Conservation (phyloP, 23 tunicate genomes). For the Trididemnum miniatum region DNA sequence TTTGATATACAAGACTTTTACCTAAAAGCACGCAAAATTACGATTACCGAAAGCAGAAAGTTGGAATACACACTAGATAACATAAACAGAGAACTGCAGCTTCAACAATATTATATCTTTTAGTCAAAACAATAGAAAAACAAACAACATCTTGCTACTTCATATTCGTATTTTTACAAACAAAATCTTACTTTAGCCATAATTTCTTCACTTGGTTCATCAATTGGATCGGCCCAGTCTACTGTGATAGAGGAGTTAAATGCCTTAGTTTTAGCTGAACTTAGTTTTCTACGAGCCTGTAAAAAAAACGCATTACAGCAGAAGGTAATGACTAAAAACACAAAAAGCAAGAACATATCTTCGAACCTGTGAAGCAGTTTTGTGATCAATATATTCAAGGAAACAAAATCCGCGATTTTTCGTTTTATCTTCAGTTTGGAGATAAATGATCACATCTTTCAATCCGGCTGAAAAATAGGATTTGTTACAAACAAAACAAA, state of each 20-base stretch:
- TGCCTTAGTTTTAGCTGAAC: slow-evolving; percentile 69
- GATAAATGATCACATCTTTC: slow-evolving; percentile 92
- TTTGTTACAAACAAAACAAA: no score
- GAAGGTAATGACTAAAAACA: not conserved
- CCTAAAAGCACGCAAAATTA: no score
- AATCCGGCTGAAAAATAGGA: slow-evolving; percentile 79
- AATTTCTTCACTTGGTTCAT: slow-evolving; percentile 91
- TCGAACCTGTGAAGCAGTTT: slow-evolving; percentile 86
- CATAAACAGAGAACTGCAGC: no score
- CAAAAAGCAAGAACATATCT: not conserved
- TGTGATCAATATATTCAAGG: slow-evolving; percentile 89
- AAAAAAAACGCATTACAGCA: not conserved
- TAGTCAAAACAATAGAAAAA: no score
- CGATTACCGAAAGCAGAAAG: no score
- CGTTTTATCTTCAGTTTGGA: slow-evolving; percentile 91
- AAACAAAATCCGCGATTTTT: slow-evolving; percentile 98
- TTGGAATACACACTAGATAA: no score
- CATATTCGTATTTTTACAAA: no score
- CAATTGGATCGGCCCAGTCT: slow-evolving; percentile 99
- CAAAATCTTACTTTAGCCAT: slow-evolving; percentile 96
- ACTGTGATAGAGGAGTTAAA: slow-evolving; percentile 77
- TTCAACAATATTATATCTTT: no score
- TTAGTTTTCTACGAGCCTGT: slow-evolving; percentile 81
- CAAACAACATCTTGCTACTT: no score
- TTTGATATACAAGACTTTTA: slow-evolving; percentile 92